Base-by-base conservation (phyloP, 2,888 invertebrate genomes). In the Notodonta ziczac region DNA sequence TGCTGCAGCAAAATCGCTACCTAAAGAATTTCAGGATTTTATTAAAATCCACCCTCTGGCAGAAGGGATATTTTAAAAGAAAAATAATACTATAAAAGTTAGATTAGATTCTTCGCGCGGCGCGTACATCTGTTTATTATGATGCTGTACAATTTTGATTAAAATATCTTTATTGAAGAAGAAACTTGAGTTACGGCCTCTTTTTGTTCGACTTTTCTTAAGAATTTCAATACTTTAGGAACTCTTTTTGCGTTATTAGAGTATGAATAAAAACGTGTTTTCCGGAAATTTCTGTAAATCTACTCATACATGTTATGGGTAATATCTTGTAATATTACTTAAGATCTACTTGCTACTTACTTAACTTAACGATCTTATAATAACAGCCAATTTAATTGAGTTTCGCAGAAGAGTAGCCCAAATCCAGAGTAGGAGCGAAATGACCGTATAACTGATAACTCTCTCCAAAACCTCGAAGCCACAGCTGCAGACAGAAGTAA, bases 21-120 rank as follows among this genome's bases (percentile, higher is more conserved):
- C 6, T 40, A 57, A 58, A 50, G 66, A 68, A 68, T 70, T 74
- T 66, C 53, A 66, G 63, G 60, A 60, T 71, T 73, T 72, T 76
- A 76, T 76, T 76, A 69, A 74, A 76, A 65, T 52, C 62, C 62
- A 50, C 14, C 56, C 61, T 42, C 63, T 56, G 67, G 56, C 68
- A 67, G 66, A 62, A 63, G 40, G 53, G 56, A 50, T 54, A 59
- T 73, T 60, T 66, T 68, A 39, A 53, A 56, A 24, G 60, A 65
- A 56, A 46, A 59, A 67, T 58, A 68, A 66, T 65, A 68, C 54
- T 57, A 67, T 60, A 67, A 67, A 74, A 66, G 62, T 69, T 66
- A 67, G 72, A 73, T 74, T 66, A 62, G 59, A 66, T 70, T 70
- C 52, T 59, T 65, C 35, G 40, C 56, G 51, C 42, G 13, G 57